Base-by-base conservation (phyloP, 1,140 invertebrate genomes). In the Drosophila pectinifera region DNA sequence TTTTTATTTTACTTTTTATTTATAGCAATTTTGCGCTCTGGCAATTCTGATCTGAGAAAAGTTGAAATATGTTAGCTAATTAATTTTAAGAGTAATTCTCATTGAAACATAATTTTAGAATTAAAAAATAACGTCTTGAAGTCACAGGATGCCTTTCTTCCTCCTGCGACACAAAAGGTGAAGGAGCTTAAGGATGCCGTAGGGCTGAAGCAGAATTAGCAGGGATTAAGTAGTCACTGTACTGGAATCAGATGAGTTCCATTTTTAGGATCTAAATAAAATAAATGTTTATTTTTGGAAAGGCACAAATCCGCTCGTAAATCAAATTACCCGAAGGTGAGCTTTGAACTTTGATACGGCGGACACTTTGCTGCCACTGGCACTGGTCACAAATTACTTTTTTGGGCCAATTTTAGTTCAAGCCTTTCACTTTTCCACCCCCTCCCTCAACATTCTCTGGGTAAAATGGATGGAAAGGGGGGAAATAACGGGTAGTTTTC, bases 401-500 rank as follows among this genome's bases (percentile, higher is more conserved):
- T 68, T 48, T 69, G 20, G 65, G 31, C 8, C 18, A 53, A 38
- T 70, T 70, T 72, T 70, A 70, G 65, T 57, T 57, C 18, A 57
- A 58, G 48, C 62, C 42, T 67, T 73, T 55, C 38, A 20, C 57
- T 57, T 39, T 43, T 26, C n/a, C 39, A 28, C 36, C 14, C 3
- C 13, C 14, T n/a, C 34, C 28, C 39, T 20, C 31, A 31, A 48
- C 36, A 38, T 36, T 43, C 14, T 7, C 41, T 22, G 34, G 11
- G 41, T 41, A 63, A 69, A 76, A 73, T 73, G 67, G 28, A 4
- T 7, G 28, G 28, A 31, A 28, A 28, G 0, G 6, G 31, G 28
- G 48, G 18, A n/a, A 36, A 51, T 31, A 53, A 36, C 31, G 49
- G 49, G 80, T 83, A 90, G 89, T 88, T 90, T 91, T 91, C 70